Evolutionary conservation across 1,140 invertebrate genomes (phyloP).

Genomic region (Ceratosolen solmsi): DNA sequence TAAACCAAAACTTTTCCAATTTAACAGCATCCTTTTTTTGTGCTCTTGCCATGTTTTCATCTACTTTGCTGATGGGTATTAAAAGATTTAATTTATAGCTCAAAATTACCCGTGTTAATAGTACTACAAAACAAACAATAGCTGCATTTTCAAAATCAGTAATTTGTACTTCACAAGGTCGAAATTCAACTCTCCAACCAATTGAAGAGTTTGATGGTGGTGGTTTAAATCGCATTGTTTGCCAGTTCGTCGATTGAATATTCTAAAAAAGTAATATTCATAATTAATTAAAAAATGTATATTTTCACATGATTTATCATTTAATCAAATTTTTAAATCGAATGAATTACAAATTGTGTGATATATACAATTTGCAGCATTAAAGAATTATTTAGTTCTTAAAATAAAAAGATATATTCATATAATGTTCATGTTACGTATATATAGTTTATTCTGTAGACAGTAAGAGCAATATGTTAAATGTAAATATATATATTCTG

Average conservation of each 20-base stretch:
- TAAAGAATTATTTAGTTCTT: too few species aligned
- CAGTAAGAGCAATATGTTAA: conserved; percentile 91
- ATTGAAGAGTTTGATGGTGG: conserved; percentile 95
- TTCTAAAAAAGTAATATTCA: conserved; percentile 79
- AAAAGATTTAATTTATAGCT: conserved; percentile 97
- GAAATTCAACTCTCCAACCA: conserved; percentile 99
- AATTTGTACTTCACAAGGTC: conserved; percentile 98
- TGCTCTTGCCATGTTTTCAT: conserved; percentile 97
- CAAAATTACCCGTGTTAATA: conserved; percentile 96
- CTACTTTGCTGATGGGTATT: conserved; percentile 98
- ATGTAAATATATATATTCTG: conserved; percentile 64
- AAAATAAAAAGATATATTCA: too few species aligned
- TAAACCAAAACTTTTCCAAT: conserved; percentile 92
- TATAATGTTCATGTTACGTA: too few species aligned
- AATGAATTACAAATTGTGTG: too few species aligned
- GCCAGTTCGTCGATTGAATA: conserved; percentile 99
- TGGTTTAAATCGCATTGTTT: conserved; percentile 99
- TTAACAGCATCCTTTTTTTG: conserved; percentile 91
- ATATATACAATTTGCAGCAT: too few species aligned
- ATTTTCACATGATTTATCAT: too few species aligned
- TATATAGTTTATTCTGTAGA: too few species aligned
- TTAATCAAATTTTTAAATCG: too few species aligned
- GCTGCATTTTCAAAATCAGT: conserved; percentile 99
- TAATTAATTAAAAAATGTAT: background rate
- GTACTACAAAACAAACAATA: conserved; percentile 97